phyloP scores from a whole-genome alignment of 2,113 vertebrate genomes.

The Xenus cinereus region DNA sequence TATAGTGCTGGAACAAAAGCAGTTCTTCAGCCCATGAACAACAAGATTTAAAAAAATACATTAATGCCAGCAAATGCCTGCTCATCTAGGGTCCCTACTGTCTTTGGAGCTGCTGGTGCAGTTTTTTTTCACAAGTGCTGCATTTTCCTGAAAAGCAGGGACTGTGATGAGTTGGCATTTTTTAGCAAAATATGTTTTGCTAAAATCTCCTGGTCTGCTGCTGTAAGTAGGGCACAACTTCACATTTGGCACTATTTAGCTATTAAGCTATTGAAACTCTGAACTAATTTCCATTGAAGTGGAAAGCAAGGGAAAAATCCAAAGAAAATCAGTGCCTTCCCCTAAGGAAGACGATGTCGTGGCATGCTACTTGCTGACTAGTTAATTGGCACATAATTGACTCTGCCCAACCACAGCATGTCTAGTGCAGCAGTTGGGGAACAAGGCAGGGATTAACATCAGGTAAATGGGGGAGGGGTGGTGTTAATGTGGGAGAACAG shows the following conservation, averaged over 20 bases:
- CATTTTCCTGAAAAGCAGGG: neutral
- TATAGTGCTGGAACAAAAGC: neutral
- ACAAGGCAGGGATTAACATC: neutral
- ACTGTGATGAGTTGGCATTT: neutral
- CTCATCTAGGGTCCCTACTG: neutral
- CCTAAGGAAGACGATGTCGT: neutral
- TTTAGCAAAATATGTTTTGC: neutral
- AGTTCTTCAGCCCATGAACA: neutral
- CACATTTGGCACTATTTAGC: neutral
- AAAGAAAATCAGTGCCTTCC: neutral
- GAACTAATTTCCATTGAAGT: neutral
- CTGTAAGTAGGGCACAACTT: neutral
- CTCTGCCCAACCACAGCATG: neutral
- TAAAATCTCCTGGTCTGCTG: neutral
- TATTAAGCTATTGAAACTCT: neutral
- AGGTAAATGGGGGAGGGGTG: neutral
- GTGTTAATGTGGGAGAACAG: neutral
- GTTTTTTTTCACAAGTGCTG: neutral
- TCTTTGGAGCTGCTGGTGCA: neutral
- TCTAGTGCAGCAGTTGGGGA: neutral
- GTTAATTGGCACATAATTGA: neutral
- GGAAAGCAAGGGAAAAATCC: neutral
- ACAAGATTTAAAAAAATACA: neutral
- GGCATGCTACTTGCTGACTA: neutral
- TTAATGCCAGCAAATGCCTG: neutral